Evolutionary conservation across 2,888 invertebrate genomes (phyloP), one percentile per base, ranked within the genome.

Genomic region (Hirtodrosophila alboralis): DNA sequence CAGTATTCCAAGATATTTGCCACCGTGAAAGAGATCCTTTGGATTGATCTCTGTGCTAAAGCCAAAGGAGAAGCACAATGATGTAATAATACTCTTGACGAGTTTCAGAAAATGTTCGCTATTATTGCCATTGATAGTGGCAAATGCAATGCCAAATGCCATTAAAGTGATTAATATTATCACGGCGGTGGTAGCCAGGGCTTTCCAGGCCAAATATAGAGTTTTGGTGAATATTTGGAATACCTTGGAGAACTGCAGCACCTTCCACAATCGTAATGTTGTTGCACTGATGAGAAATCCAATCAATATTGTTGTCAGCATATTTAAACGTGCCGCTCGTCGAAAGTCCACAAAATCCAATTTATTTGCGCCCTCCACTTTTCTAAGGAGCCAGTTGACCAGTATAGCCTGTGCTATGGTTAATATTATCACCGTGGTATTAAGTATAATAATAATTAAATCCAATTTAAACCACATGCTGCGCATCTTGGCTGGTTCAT

Each of bases 221-320:
- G 88, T 90, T 3, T 44, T 63, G 13, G 88, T 84, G 26, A 90
- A 84, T 0, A 87, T 47, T 16, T 86, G 79, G 57, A 90, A 90
- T 1, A 87, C 75, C 1, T 56, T 45, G 3, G 87, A 76, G 36
- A 90, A 89, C 49, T 90, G 89, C 14, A 90, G 51, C 5, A 89
- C 72, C 47, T 89, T 89, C 90, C 90, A 90, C 5, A 90, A 27
- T 0, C 90, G 79, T 8, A 90, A n/a, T 0, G 89, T 89, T 1
- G 87, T 73, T 2, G 87, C 18, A 9, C 78, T 67, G n/a, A 90
- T 70, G 0, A 90, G 76, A 12, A 90, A 73, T 0, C 88, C 89
- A 4, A 78, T 49, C 2, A 84, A 10, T 0, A 84, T 26, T 1
- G 53, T 63, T 2, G 77, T 62, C 1, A 79, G 5, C 2, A 56